Evolutionary conservation across 2,888 invertebrate genomes (phyloP).

Genomic region (Melolontha melolontha): DNA sequence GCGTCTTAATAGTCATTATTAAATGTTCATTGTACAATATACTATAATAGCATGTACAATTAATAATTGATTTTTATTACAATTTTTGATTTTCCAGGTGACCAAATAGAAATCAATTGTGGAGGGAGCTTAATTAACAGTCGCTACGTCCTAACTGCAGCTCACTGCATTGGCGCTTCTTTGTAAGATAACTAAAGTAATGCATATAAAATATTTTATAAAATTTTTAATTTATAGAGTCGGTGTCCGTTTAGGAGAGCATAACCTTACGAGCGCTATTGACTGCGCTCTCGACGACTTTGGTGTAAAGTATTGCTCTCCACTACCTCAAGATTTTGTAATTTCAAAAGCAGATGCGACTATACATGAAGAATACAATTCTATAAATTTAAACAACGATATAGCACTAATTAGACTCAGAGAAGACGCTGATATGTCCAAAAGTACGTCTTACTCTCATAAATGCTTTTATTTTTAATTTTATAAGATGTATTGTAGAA

Average conservation of each 20-base stretch:
- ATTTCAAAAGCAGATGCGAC: constrained; percentile 64
- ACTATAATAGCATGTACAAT: too few relatives aligned
- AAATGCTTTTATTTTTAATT: neutral
- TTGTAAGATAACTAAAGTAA: neutral
- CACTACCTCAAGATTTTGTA: constrained; percentile 66
- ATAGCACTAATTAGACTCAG: constrained; percentile 61
- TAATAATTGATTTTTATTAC: too few relatives aligned
- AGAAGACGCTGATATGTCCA: constrained; percentile 50
- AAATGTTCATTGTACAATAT: too few relatives aligned
- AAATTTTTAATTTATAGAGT: constrained; percentile 60
- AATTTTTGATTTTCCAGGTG: constrained; percentile 3
- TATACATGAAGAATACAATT: constrained; percentile 58
- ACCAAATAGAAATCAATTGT: neutral
- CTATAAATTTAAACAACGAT: constrained; percentile 59
- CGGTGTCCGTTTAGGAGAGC: constrained; percentile 73
- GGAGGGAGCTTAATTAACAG: constrained; percentile 20
- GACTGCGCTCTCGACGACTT: neutral
- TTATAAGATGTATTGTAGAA: neutral
- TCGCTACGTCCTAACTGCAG: constrained; percentile 24
- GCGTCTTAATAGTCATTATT: too few relatives aligned
- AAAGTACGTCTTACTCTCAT: constrained; percentile 47
- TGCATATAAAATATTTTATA: too few relatives aligned
- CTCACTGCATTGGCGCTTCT: constrained; percentile 1
- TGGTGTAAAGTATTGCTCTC: constrained; percentile 56
- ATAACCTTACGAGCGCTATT: constrained; percentile 49